Percentiles rank a stretch among this genome's conserved stretches.
Conservation (phyloP, 2,888 invertebrate genomes). For the Hemithea aestivaria region DNA sequence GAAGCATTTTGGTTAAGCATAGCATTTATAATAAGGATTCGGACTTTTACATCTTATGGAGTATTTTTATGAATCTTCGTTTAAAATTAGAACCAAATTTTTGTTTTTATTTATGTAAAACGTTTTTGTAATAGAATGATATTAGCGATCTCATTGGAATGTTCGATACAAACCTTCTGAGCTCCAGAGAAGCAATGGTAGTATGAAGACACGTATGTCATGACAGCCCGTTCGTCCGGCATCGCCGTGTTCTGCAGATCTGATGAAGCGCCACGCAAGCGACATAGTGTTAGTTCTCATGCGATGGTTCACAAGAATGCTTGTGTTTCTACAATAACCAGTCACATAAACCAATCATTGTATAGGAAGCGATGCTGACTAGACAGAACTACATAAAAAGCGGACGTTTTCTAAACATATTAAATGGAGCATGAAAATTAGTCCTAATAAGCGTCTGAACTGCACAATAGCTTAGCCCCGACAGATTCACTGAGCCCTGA, state of each 20-base stretch:
- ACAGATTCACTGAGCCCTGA: conserved; percentile 9
- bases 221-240: conserved; percentile 99
- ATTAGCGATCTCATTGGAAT: conserved; percentile 16
- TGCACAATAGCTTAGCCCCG: conserved; percentile 11
- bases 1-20: conserved; percentile 10
- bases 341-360: conserved; percentile 6
- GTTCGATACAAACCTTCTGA: conserved; percentile 91
- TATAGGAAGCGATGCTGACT: conserved; percentile 13
- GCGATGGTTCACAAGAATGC: conserved; percentile 50
- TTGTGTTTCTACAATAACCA: conserved; percentile 31
- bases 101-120: too few species aligned
- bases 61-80: too few species aligned
- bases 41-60: too few species aligned
- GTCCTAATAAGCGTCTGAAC: conserved; percentile 26
- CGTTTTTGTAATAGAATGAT: conserved; percentile 24
- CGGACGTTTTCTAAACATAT: conserved; percentile 31
- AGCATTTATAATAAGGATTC: conserved; percentile 1
- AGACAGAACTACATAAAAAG: conserved; percentile 21
- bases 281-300: conserved; percentile 70
- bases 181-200: conserved; percentile 99
- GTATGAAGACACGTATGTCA: conserved; percentile 99
- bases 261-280: conserved; percentile 78
- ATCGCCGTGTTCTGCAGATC: conserved; percentile 99
- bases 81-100: too few species aligned
- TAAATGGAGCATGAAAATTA: conserved; percentile 36